Conservation (phyloP, 2,797 vertebrate genomes). For the Pogoniulus pusillus region DNA sequence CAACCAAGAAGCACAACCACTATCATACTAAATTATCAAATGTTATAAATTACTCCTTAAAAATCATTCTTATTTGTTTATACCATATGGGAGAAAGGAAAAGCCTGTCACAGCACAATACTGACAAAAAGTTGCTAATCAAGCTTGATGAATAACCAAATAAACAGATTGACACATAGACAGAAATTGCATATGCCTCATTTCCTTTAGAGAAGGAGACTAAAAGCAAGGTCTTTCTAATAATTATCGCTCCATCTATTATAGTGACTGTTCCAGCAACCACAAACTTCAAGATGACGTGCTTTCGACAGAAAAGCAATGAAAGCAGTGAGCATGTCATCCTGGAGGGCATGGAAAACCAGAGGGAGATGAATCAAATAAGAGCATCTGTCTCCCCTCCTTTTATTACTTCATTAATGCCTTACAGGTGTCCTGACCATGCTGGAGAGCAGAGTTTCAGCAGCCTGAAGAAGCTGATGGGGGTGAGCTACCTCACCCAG, state of each 20-base stretch:
- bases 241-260: not conserved
- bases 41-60: not conserved
- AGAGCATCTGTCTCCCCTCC: not conserved
- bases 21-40: not conserved
- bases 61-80: not conserved
- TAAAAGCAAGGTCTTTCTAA: not conserved
- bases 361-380: accelerated
- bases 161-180: not conserved
- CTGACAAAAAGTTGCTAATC: not conserved
- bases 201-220: not conserved
- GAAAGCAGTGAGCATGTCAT: not conserved
- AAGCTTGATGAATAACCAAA: not conserved
- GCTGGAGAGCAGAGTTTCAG: not conserved
- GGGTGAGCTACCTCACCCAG: accelerated
- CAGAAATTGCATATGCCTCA: not conserved
- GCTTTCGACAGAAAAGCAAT: not conserved
- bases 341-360: not conserved
- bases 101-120: not conserved
- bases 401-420: not conserved
- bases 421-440: not conserved
- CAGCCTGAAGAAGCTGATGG: accelerated
- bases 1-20: not conserved
- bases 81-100: not conserved
- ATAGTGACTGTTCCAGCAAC: not conserved
- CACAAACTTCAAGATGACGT: accelerated